phyloP scores from a whole-genome alignment of 2,888 invertebrate species.

The Coelopa pilipes region DNA sequence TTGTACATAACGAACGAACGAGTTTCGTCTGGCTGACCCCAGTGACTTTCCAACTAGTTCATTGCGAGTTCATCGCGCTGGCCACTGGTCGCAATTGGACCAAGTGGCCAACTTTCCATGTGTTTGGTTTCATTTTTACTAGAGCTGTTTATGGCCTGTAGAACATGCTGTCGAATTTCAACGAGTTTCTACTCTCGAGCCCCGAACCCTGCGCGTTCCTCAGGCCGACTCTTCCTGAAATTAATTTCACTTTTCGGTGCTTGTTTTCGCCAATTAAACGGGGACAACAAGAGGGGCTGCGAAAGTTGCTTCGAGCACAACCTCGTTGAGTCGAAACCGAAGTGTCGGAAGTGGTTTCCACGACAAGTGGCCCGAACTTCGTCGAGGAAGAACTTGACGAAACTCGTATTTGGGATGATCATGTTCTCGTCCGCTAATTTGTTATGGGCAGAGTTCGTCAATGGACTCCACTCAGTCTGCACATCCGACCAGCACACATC shows the following conservation, averaged over 20 bases:
- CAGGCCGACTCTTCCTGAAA: background rate
- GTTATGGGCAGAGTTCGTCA: too few species aligned
- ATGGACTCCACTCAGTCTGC: too few species aligned
- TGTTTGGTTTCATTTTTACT: background rate
- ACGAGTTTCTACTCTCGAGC: background rate
- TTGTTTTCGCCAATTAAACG: background rate
- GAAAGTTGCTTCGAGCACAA: too few species aligned
- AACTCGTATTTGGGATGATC: too few species aligned
- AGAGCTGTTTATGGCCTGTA: background rate
- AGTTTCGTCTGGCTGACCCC: background rate
- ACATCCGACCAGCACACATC: too few species aligned
- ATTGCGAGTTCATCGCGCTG: background rate
- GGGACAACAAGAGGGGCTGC: background rate
- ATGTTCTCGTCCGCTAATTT: too few species aligned
- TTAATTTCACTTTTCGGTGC: constrained; percentile 15
- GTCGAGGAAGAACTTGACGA: too few species aligned
- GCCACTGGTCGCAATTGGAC: background rate
- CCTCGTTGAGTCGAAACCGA: too few species aligned
- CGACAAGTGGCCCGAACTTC: too few species aligned
- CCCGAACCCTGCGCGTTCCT: background rate
- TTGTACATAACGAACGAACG: background rate
- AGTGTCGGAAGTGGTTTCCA: too few species aligned
- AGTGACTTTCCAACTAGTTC: background rate
- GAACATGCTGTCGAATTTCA: constrained; percentile 2
- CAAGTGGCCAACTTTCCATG: background rate